A percentile compares a stretch with the other conserved stretches of the same genome.
Evolutionary conservation across 1,140 invertebrate species (phyloP).

Genomic region (Bathynomus jamesi): DNA sequence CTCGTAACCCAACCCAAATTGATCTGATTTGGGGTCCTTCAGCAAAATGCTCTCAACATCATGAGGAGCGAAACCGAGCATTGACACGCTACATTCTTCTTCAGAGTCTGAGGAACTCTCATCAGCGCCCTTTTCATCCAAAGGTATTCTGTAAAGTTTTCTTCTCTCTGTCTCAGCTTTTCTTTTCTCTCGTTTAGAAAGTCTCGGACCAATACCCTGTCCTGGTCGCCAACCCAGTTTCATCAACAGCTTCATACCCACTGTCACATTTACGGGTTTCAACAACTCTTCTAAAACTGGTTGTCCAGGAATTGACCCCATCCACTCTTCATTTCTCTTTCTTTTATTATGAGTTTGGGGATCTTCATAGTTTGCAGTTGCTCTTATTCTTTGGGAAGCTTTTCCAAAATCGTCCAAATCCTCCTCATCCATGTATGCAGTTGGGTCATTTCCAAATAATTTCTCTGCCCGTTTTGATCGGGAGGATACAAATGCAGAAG

Average conservation of each 20-base stretch:
- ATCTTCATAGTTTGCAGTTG: slow-evolving; percentile 61
- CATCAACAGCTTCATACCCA: slow-evolving; percentile 74
- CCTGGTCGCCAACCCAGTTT: slow-evolving; percentile 86
- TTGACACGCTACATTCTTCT: background rate
- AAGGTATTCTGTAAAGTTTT: background rate
- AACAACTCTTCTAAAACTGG: slow-evolving; percentile 66
- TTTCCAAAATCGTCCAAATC: slow-evolving; percentile 92
- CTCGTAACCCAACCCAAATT: slow-evolving; percentile 81
- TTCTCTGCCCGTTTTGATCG: slow-evolving; percentile 52
- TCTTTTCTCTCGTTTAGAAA: slow-evolving; percentile 55
- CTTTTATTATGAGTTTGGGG: slow-evolving; percentile 35
- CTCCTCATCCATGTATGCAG: slow-evolving; percentile 99
- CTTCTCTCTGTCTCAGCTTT: slow-evolving; percentile 23
- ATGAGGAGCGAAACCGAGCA: slow-evolving; percentile 42
- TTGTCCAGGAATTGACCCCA: slow-evolving; percentile 66
- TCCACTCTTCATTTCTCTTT: slow-evolving; percentile 35
- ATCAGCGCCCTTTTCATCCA: background rate
- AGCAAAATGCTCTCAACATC: slow-evolving; percentile 61
- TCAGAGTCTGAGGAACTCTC: background rate
- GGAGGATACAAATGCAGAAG: slow-evolving; percentile 85
- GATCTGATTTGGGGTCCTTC: slow-evolving; percentile 64
- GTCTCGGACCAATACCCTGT: slow-evolving; percentile 74
- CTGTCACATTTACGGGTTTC: slow-evolving; percentile 59
- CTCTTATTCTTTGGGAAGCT: slow-evolving; percentile 72
- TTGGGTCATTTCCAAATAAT: slow-evolving; percentile 54